Conservation (phyloP, 2,888 invertebrate species). For the Automeris io region DNA sequence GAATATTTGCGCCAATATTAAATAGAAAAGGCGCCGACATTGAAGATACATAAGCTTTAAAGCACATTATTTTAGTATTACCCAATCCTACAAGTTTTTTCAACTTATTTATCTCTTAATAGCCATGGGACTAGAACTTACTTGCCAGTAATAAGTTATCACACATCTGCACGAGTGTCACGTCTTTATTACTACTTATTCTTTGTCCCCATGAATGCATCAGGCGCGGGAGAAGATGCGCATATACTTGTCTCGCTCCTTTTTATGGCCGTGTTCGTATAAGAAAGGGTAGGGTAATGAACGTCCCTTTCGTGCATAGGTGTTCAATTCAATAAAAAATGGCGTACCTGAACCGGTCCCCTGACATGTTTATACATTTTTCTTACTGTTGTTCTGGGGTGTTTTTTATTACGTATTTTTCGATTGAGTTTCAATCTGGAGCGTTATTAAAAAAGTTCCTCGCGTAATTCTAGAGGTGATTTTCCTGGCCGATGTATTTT, state of each 20-base stretch:
- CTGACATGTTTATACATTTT: conserved; percentile 72
- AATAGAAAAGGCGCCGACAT: conserved; percentile 63
- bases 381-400: conserved; percentile 58
- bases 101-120: conserved; percentile 68
- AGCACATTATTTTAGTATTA: conserved; percentile 66
- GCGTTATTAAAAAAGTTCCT: conserved; percentile 73
- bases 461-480: conserved; percentile 57
- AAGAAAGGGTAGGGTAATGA: conserved; percentile 46
- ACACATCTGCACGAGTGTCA: conserved; percentile 74
- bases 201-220: conserved; percentile 71
- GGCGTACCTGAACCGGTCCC: conserved; percentile 73
- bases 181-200: conserved; percentile 75
- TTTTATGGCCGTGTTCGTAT: conserved; percentile 38
- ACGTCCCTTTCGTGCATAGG: conserved; percentile 63
- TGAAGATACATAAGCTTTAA: conserved; percentile 52
- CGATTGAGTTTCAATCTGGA: conserved; percentile 67
- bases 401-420: conserved; percentile 63
- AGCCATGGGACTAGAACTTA: conserved; percentile 59
- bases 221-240: conserved; percentile 33
- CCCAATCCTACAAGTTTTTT: conserved; percentile 64
- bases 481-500: conserved; percentile 38
- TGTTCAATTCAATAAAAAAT: conserved; percentile 73
- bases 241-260: conserved; percentile 37
- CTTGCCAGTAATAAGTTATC: conserved; percentile 70
- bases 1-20: conserved; percentile 62